Evolutionary conservation across 2,113 vertebrate genomes (phyloP), one percentile per base, ranked within the genome.

Genomic region (Trogon melanurus): DNA sequence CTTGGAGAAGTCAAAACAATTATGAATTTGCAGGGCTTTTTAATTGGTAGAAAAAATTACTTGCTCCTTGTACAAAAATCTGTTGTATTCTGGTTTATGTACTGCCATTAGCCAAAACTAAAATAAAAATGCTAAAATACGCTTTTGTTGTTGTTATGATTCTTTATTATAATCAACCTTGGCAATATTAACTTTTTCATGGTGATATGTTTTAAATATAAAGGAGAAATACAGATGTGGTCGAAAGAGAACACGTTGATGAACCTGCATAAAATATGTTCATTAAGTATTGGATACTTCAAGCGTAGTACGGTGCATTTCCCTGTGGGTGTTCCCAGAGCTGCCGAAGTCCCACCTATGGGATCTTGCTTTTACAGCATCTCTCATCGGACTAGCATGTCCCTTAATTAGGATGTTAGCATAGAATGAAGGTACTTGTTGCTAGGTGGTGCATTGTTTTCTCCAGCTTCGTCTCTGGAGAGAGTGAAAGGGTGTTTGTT

Each of bases 121-220:
- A 92, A 97, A 96, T 97, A 97, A 97, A 96, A 83, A 34, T 76
- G 29, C 58, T 58, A 29, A 93, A 91, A 75, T 34, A 36, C 19
- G 21, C 2, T 13, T 56, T 32, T 29, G 16, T 54, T n/a, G 58
- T 29, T 47, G 8, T 78, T 54, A 23, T 12, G 30, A 45, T 80
- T 94, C 22, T 62, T 81, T 82, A 9, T 78, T 75, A 5, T 79
- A 38, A 29, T 75, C 62, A 44, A 61, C 36, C 6, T 48, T 62
- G 22, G 54, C 50, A 61, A 45, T 69, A 62, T 79, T 67, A 7
- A 65, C 65, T 53, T 75, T 18, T 79, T 69, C 72, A 32, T 51
- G 48, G 41, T 90, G 26, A 25, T 66, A 13, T 11, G 9, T 69
- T 92, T 78, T 76, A 75, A 85, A 5, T 70, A 9, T 12, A 45